Conservation (phyloP, 2,888 invertebrate species). For the Drosophila parthenogenetica region DNA sequence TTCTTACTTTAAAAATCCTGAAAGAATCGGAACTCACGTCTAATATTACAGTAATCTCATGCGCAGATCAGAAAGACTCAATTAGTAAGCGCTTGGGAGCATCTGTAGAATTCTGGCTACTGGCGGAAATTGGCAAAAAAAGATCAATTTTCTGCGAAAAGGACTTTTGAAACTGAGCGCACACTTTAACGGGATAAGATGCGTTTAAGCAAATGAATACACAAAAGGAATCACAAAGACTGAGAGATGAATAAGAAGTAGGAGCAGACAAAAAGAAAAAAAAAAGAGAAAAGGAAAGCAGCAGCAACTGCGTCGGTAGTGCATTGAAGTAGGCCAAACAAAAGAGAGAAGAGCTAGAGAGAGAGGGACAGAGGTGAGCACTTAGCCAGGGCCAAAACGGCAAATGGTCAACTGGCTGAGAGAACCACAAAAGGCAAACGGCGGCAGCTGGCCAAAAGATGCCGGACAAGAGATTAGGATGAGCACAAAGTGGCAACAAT, state of each 20-base stretch:
- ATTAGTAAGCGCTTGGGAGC: slow-evolving; percentile 58
- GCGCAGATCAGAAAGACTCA: slow-evolving; percentile 48
- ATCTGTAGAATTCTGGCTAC: slow-evolving; percentile 31
- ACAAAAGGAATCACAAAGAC: slow-evolving; percentile 50
- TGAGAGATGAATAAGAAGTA: slow-evolving; percentile 11
- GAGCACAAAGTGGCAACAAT: slow-evolving; percentile 45
- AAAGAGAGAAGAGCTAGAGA: slow-evolving; percentile 17
- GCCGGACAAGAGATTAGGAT: slow-evolving; percentile 46
- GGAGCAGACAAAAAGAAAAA: slow-evolving; percentile 17
- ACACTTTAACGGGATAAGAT: slow-evolving; percentile 77
- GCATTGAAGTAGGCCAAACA: slow-evolving; percentile 68
- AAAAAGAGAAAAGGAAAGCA: too few species aligned
- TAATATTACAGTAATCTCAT: slow-evolving; percentile 43
- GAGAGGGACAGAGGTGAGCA: slow-evolving; percentile 10
- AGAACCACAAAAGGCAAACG: slow-evolving; percentile 76
- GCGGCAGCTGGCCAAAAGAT: slow-evolving; percentile 59
- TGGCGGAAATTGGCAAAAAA: slow-evolving; percentile 63
- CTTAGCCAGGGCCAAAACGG: slow-evolving; percentile 50
- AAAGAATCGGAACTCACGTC: slow-evolving; percentile 45
- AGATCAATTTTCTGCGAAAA: slow-evolving; percentile 71
- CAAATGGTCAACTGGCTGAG: slow-evolving; percentile 67
- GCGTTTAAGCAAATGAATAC: slow-evolving; percentile 73
- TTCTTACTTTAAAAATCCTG: background rate
- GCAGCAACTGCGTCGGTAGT: slow-evolving; percentile 48
- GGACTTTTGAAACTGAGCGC: slow-evolving; percentile 37